A percentile compares a stretch with the other conserved stretches of the same genome.
phyloP scores from a whole-genome alignment of 2,888 invertebrate genomes.

The Ennomos fuscantarius region DNA sequence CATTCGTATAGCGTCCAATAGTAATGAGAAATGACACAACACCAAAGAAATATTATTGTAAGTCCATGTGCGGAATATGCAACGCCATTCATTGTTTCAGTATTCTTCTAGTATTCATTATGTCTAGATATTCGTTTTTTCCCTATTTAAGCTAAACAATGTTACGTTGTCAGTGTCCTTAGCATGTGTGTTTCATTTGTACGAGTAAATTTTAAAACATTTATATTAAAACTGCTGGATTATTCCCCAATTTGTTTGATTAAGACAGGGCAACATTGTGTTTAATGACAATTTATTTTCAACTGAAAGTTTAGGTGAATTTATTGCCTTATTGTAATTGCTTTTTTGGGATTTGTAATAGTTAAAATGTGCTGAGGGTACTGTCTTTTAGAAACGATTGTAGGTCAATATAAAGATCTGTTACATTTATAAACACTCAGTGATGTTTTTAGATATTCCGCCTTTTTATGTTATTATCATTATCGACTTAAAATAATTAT shows the following conservation, averaged over 20 bases:
- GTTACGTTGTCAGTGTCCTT: neutral
- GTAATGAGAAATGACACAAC: conserved; percentile 77
- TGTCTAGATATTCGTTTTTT: conserved; percentile 44
- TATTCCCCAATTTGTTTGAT: no score
- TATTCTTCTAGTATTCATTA: conserved; percentile 74
- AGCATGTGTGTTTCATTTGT: no score
- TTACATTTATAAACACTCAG: conserved; percentile 8
- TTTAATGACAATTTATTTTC: no score
- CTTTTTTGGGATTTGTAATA: no score
- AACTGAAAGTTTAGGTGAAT: no score
- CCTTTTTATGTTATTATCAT: conserved; percentile 14
- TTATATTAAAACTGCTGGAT: no score
- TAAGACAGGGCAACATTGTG: no score
- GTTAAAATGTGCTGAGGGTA: neutral
- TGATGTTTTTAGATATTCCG: conserved; percentile 4
- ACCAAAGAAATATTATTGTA: conserved; percentile 80
- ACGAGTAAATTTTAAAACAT: no score
- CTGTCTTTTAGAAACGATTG: conserved; percentile 1
- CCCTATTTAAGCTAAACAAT: conserved; percentile 27
- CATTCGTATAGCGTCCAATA: conserved; percentile 79
- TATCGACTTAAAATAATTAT: no score
- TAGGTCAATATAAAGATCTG: conserved; percentile 26
- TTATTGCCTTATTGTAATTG: no score
- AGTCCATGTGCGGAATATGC: conserved; percentile 70
- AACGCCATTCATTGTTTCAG: conserved; percentile 76